A percentile compares a stretch with the other conserved stretches of the same genome.
Evolutionary conservation across 2,113 vertebrate species (phyloP).

Genomic region (Dendropsophus ebraccatus): DNA sequence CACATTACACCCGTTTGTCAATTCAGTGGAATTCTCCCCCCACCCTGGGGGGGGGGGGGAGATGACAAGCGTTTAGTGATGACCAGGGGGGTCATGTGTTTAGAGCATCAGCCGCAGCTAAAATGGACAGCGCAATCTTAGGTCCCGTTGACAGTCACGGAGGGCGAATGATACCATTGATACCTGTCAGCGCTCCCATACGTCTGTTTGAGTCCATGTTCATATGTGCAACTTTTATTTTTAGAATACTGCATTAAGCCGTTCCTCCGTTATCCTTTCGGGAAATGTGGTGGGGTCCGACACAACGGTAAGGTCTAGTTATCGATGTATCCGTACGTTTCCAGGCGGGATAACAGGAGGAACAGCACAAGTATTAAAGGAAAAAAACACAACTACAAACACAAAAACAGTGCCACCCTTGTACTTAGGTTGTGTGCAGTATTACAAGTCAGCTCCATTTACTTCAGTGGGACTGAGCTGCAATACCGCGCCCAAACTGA

Average conservation of each 20-base stretch:
- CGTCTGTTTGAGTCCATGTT: background rate
- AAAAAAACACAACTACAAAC: too few relatives aligned
- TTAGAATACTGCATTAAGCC: background rate
- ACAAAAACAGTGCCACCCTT: too few relatives aligned
- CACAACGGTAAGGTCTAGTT: too few relatives aligned
- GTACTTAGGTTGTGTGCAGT: too few relatives aligned
- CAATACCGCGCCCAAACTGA: too few relatives aligned
- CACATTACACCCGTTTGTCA: background rate
- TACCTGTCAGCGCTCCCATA: background rate
- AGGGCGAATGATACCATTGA: background rate
- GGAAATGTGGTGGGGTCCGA: too few relatives aligned
- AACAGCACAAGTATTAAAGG: too few relatives aligned
- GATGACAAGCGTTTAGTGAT: conserved; percentile 31
- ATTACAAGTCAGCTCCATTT: too few relatives aligned
- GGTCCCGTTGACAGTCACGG: background rate
- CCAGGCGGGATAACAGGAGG: background rate
- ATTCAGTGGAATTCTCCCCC: background rate
- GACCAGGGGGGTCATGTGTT: conserved; percentile 21
- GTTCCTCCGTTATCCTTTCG: background rate
- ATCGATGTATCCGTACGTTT: too few relatives aligned
- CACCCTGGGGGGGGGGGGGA: background rate
- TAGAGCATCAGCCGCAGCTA: background rate
- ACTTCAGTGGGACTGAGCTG: too few relatives aligned
- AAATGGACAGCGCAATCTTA: background rate
- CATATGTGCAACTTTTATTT: background rate